Evolutionary conservation across 2,113 vertebrate genomes (phyloP).

Genomic region (Lipotes vexillifer): DNA sequence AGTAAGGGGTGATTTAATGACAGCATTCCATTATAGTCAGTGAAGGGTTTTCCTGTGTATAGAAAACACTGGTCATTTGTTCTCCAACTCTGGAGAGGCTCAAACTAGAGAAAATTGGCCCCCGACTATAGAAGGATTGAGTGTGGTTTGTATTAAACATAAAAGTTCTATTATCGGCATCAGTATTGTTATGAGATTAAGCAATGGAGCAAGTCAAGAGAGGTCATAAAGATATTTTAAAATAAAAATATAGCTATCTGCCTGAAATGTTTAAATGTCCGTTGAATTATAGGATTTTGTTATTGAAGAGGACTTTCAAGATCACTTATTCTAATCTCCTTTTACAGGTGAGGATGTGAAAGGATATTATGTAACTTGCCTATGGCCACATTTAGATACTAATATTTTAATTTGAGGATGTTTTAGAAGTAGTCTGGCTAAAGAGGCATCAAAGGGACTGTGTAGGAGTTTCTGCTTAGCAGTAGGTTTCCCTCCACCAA

Average conservation of each 20-base stretch:
- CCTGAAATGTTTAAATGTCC: constrained; percentile 17
- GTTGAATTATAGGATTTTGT: constrained; percentile 36
- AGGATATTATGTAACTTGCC: constrained; percentile 35
- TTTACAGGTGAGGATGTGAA: constrained; percentile 26
- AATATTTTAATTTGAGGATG: constrained; percentile 11
- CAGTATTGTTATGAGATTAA: constrained; percentile 48
- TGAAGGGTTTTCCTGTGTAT: constrained; percentile 47
- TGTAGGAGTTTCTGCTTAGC: constrained; percentile 1
- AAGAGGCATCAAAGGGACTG: background rate
- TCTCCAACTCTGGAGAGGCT: background rate
- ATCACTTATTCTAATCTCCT: constrained; percentile 1
- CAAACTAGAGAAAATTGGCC: constrained; percentile 36
- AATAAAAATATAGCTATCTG: constrained; percentile 29
- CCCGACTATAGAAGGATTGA: background rate
- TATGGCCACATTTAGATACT: background rate
- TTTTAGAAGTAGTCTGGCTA: constrained; percentile 33
- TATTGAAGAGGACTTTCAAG: background rate
- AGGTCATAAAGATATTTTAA: constrained; percentile 40
- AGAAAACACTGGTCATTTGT: constrained; percentile 65
- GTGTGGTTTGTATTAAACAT: constrained; percentile 38
- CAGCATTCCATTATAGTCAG: constrained; percentile 34
- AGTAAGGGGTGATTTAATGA: constrained; percentile 39
- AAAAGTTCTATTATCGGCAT: constrained; percentile 55
- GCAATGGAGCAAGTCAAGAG: constrained; percentile 35
- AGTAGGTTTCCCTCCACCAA: constrained; percentile 1